Conservation (phyloP, 2,113 vertebrate genomes). For the Platysteira castanea region DNA sequence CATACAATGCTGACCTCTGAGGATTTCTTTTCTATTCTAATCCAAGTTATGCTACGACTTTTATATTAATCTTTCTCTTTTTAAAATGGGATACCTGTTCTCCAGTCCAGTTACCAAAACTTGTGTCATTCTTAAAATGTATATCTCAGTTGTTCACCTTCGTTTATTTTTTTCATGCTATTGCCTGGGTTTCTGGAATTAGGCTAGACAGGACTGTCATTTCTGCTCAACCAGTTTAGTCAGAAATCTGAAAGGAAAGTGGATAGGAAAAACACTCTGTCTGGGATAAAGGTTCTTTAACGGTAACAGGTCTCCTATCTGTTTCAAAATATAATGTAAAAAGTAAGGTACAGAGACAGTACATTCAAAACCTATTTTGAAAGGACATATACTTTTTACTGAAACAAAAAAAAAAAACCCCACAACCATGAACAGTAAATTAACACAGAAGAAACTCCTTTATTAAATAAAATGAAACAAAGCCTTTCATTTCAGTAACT, state of each 20-base stretch:
- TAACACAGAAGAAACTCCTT: neutral
- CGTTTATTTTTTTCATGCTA: neutral
- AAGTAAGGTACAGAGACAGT: neutral
- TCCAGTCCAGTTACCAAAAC: neutral
- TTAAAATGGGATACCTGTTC: neutral
- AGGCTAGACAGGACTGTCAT: neutral
- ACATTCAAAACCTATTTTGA: neutral
- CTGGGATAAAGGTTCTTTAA: neutral
- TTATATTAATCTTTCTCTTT: neutral
- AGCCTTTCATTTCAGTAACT: neutral
- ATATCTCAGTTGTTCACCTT: rapidly evolving
- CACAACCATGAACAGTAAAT: neutral
- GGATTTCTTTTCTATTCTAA: neutral
- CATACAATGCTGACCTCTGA: neutral
- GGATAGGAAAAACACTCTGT: neutral
- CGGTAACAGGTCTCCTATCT: neutral
- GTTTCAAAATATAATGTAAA: neutral
- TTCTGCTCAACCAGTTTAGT: neutral
- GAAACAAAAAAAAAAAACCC: neutral
- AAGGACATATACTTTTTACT: neutral
- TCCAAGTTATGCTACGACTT: neutral
- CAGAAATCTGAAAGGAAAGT: neutral
- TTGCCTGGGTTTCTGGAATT: neutral
- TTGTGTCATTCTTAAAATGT: neutral
- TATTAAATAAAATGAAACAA: neutral